phyloP scores from a whole-genome alignment of 2,797 vertebrate species.

The Microchirus variegatus region DNA sequence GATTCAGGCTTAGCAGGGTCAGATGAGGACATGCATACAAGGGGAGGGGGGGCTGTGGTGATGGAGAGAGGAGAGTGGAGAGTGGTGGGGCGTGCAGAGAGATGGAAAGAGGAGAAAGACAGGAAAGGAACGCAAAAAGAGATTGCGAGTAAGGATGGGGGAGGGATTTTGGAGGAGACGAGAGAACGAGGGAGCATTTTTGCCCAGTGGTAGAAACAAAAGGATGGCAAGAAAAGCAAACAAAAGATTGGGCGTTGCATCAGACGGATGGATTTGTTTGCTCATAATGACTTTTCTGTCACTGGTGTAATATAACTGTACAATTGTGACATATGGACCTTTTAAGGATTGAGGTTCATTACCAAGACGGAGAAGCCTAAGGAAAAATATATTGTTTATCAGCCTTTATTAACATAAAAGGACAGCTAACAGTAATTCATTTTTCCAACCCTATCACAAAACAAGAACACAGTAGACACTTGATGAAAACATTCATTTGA shows the following conservation, averaged over 20 bases:
- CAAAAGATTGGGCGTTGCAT: conserved; percentile 29
- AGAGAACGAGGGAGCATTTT: conserved; percentile 27
- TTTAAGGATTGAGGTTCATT: background rate
- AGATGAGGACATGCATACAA: conserved; percentile 63
- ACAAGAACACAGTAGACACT: too few relatives aligned
- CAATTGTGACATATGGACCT: background rate
- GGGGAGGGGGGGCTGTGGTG: conserved; percentile 2
- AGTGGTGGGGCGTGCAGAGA: conserved; percentile 24
- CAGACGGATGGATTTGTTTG: conserved; percentile 11
- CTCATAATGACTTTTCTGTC: conserved; percentile 8
- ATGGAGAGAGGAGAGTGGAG: background rate
- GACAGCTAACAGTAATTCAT: too few relatives aligned
- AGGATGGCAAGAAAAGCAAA: conserved; percentile 48
- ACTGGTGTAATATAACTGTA: background rate
- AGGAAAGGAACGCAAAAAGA: conserved; percentile 29
- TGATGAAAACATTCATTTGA: too few relatives aligned
- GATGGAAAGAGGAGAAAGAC: conserved; percentile 40
- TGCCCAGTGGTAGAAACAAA: conserved; percentile 53
- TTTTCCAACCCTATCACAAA: too few relatives aligned
- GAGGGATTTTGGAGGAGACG: conserved; percentile 5
- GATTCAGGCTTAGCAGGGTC: conserved; percentile 63
- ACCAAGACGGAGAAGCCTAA: background rate
- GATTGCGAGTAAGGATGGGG: conserved; percentile 19
- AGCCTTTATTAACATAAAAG: background rate
- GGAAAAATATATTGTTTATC: background rate